Conservation (phyloP, 2,888 invertebrate genomes). For the Synergus laeviventris region DNA sequence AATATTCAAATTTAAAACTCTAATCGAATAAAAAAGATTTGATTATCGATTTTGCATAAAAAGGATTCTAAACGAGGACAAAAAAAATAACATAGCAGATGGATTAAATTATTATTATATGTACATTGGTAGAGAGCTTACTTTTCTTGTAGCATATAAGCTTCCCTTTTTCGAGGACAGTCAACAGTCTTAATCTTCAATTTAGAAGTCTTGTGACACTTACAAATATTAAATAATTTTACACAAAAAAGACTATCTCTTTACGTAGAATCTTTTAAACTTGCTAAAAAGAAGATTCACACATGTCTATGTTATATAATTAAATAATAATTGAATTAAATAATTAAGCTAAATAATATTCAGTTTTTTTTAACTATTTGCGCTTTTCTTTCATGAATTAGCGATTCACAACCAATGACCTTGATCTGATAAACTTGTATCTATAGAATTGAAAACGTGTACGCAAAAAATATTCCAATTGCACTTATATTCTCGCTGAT, state of each 20-base stretch:
- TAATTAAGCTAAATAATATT: background rate
- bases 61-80: background rate
- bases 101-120: background rate
- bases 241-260: too few relatives aligned
- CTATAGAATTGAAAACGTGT: background rate
- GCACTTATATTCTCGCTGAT: background rate
- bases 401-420: background rate
- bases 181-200: background rate
- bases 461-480: background rate
- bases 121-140: background rate
- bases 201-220: background rate
- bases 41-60: background rate
- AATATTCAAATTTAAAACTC: too few relatives aligned
- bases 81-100: background rate
- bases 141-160: background rate
- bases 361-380: background rate
- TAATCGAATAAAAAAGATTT: too few relatives aligned
- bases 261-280: too few relatives aligned
- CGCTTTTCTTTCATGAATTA: background rate
- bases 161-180: background rate
- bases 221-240: background rate
- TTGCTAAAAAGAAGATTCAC: background rate
- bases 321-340: too few relatives aligned
- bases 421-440: conserved; percentile 3
- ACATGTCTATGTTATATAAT: background rate